These are phyloP conservation scores for Gymnosoma rotundatum DNA, from an alignment of 2,888 invertebrate species.

Conservation along the genomic window DNA sequence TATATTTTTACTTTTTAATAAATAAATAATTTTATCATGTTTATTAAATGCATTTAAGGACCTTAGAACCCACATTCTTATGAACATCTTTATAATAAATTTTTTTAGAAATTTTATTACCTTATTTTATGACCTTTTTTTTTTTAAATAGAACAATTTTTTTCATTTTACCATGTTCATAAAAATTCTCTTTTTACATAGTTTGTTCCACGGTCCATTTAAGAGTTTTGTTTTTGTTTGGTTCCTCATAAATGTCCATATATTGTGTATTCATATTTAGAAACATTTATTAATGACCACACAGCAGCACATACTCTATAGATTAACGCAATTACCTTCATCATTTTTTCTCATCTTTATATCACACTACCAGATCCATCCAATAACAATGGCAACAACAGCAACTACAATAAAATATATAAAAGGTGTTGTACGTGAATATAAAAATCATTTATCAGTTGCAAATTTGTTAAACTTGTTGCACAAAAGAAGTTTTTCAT, in stretches of 20 bases:
- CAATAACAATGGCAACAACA: constrained; percentile 14
- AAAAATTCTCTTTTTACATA: neutral
- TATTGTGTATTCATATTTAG: constrained; percentile 54
- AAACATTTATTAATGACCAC: constrained; percentile 78
- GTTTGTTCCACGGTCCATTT: constrained; percentile 41
- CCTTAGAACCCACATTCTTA: too few relatives aligned
- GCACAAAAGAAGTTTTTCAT: constrained; percentile 80
- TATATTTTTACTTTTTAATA: too few relatives aligned
- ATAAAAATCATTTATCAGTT: constrained; percentile 79
- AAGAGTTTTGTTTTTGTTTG: neutral
- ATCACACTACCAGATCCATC: constrained; percentile 27
- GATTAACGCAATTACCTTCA: constrained; percentile 19
- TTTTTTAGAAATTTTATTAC: too few relatives aligned
- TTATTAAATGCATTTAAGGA: too few relatives aligned
- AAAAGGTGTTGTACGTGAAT: constrained; percentile 73
- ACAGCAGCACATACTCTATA: constrained; percentile 52
- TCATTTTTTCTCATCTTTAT: constrained; percentile 26
- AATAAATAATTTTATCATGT: too few relatives aligned
- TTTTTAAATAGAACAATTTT: too few relatives aligned
- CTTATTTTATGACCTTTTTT: too few relatives aligned
- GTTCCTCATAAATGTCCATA: constrained; percentile 62
- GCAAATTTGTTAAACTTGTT: constrained; percentile 79
- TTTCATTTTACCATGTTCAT: too few relatives aligned
- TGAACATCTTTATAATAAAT: too few relatives aligned
- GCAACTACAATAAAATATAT: constrained; percentile 39